Evolutionary conservation across 2,797 vertebrate species (phyloP), one percentile per base, ranked within the genome.

Genomic region (Chrosomus eos): DNA sequence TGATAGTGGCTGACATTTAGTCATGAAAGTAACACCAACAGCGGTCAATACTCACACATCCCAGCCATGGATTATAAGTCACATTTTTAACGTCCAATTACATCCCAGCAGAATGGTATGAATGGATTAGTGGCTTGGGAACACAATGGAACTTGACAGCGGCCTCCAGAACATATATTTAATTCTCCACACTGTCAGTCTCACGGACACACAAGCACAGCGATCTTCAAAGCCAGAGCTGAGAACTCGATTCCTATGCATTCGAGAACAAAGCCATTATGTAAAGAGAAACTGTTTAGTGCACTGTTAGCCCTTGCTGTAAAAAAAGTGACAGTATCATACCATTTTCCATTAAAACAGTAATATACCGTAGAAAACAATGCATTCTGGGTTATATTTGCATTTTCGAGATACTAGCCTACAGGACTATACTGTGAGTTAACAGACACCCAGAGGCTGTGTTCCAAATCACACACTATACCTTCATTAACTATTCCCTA

Each of bases 81-180:
- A 67, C 82, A 82, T 82, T 85, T 78, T 80, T 55, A 80, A 71
- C 28, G 62, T 88, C 76, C 86, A 88, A 85, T 90, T 88, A 88
- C 72, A 28, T 80, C 72, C 81, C 64, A 71, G 72, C 68, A 68
- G 88, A 86, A 86, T 75, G 72, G 26, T 84, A 81, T 83, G 82
- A 90, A 87, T 85, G 80, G 85, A 90, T 88, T 88, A 88, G 86
- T 31, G 43, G 43, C 76, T 73, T 9, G 60, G 40, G 68, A 81
- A 68, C 33, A 85, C 82, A 85, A 85, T 85, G 67, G 60, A 80
- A 85, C 82, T 80, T 85, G 89, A 89, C 84, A 88, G 82, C 58
- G 66, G 85, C 86, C 88, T 85, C 26, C 53, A 86, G 85, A 80
- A 88, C 85, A 88, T 87, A 87, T 82, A 88, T 90, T 85, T 88